Evolutionary conservation across 2,888 invertebrate species (phyloP), one percentile per base, ranked within the genome.

Genomic region (Lacanobia wlatinum): DNA sequence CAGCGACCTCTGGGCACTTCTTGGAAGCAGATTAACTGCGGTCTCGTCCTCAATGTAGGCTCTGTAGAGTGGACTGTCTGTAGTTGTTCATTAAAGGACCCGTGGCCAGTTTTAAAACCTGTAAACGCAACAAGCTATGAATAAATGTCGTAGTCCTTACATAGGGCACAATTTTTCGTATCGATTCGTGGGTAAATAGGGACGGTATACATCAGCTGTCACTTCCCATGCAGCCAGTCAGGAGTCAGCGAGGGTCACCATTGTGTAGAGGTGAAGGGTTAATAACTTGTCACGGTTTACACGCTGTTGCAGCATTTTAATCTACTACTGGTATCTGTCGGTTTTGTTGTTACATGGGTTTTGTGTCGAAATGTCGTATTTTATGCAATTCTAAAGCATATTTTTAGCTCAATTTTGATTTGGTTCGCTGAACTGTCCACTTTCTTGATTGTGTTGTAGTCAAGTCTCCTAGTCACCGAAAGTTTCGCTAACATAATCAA

Each of bases 201-300:
- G 55, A 50, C 73, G 34, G 58, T 69, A 72, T 69, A 69, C 80
- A 70, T 79, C 80, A 80, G 65, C 80, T 80, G 80, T 43, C 66
- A 79, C 52, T 80, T 79, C 80, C 84, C 84, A 73, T 72, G 61
- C 71, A 65, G 61, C 58, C 61, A 58, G 40, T 21, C 14, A 59
- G 55, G 56, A 64, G 59, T 79, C 56, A 69, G 62, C 38, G 40
- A 66, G 73, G 80, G 69, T 78, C 69, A 53, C 69, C 69, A 80
- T 83, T 83, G 73, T 83, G 50, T 65, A n/a, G 61, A 65, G 71
- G 73, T 70, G 68, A 56, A 23, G 34, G 80, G 73, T 83, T 79
- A 83, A 70, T 48, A 69, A 50, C 80, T 72, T 69, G 79, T 78
- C 67, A 82, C 67, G 65, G 73, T 78, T 72, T 77, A 82, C 78